phyloP scores from a whole-genome alignment of 2,888 invertebrate genomes.

The Drosophila leonis region DNA sequence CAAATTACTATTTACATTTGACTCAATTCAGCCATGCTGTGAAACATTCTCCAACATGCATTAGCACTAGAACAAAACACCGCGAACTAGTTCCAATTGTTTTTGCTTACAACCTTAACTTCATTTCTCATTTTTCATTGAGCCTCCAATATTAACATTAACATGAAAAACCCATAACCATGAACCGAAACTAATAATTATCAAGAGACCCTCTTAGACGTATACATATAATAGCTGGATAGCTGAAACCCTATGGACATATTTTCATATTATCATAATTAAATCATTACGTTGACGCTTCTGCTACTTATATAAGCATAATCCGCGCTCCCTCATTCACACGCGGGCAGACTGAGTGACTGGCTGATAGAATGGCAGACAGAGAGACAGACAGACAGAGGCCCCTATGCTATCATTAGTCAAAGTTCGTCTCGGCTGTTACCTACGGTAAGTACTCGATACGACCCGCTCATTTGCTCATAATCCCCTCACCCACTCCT shows the following conservation, averaged over 20 bases:
- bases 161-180: constrained; percentile 38
- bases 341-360: neutral
- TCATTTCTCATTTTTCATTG: neutral
- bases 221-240: constrained; percentile 3
- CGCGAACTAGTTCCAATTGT: constrained; percentile 27
- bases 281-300: constrained; percentile 70
- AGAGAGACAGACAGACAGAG: neutral
- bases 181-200: constrained; percentile 33
- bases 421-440: constrained; percentile 48
- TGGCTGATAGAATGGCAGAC: no score
- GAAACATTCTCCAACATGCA: neutral
- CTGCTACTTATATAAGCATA: constrained; percentile 31
- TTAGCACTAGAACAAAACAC: neutral
- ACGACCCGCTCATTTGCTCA: constrained; percentile 4
- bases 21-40: neutral
- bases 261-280: constrained; percentile 76
- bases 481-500: neutral
- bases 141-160: constrained; percentile 19
- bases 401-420: constrained; percentile 76
- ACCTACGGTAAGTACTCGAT: constrained; percentile 48
- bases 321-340: constrained; percentile 42
- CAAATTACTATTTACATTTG: neutral
- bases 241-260: constrained; percentile 42
- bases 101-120: constrained; percentile 5
- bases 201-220: constrained; percentile 8